Base-by-base conservation (phyloP, 1,140 invertebrate species). In the Pogonus chalceus region DNA sequence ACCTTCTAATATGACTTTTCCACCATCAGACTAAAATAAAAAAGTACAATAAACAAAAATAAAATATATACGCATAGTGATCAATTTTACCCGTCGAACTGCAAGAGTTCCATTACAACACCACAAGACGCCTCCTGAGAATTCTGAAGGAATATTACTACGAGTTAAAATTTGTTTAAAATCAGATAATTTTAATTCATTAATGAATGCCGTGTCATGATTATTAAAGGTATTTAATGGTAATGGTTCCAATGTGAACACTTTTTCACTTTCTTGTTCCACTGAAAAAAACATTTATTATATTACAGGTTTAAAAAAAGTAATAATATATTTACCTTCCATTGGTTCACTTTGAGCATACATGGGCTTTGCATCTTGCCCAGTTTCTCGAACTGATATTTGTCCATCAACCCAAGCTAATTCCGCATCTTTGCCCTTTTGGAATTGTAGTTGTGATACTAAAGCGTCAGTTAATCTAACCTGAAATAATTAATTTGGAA, bases 121-220 rank as follows among this genome's bases (percentile, higher is more conserved):
- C 80, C 94, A 94, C 1, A 99, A 76, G 37, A 96, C 89, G 51
- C 96, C 96, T 24, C 84, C 90, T 46, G 83, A 84, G 75, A 99
- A 96, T 76, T 99, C 96, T 0, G 94, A 94, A 54, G 76, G 76
- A 57, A 98, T 91, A 47, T 92, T 94, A 64, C 82, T 79, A 60
- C 83, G 84, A 23, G 85, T 81, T n/a, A 99, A 75, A n/a, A 95
- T 79, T 72, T 95, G 88, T 67, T 98, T 96, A 63, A 99, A 92
- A 69, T 99, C 96, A 0, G 92, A 96, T 24, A 99, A 72, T 68
- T 96, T 96, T 20, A 98, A 73, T 68, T 96, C 90, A 73, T 98
- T 98, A 23, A 99, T 83, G 68, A 97, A 96, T 1, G 92, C 84
- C 0, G 92, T 87, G 57, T 86, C 79, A 75, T 98, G 96, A 4